Base-by-base conservation (phyloP, 1,140 invertebrate species). In the Neuroterus valhalla region DNA sequence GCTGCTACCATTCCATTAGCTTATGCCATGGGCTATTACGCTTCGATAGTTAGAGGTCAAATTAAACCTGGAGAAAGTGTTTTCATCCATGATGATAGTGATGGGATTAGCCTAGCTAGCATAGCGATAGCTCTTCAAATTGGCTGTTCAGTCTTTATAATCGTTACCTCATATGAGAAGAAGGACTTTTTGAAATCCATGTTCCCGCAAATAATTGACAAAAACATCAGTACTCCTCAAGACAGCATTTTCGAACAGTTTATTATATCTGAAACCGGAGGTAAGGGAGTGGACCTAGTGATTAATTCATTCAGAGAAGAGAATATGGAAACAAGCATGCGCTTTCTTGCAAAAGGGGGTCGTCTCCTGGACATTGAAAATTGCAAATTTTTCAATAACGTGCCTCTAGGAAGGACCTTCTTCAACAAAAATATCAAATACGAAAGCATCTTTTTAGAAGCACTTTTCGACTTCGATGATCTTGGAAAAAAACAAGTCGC, bases 361-460 rank as follows among this genome's bases (percentile, higher is more conserved):
- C 93, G 97, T 45, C 99, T 99, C 91, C 91, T 99, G 26, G 98
- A 99, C 91, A 99, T 99, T 82, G 98, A 98, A 77, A 99, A 99
- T 90, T 96, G 95, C 77, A 98, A 99, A 91, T 89, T 99, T 31
- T 97, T 96, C 8, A 98, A 98, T 82, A 97, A 99, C 87, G 94
- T 92, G 11, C 89, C 93, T 5, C 86, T 99, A 69, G 97, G 98
- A 15, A 99, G 99, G 98, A 92, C 96, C 0, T 85, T 99, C 2
- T 98, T 99, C 90, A 89, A 99, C 79, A 98, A 98, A 85, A 99
- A 99, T 85, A 96, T 96, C 3, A 94, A 96, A 15, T 98, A 99
- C 93, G 97, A 99, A 90, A 98, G 98, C 74, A 98, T 99, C 82
- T 90, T 99, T 6, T 88, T 99, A 76, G 98, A 99, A 91, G 94